These are phyloP conservation scores for Poeciliopsis occidentalis DNA, from an alignment of 2,113 vertebrate genomes.

Conservation along the genomic window DNA sequence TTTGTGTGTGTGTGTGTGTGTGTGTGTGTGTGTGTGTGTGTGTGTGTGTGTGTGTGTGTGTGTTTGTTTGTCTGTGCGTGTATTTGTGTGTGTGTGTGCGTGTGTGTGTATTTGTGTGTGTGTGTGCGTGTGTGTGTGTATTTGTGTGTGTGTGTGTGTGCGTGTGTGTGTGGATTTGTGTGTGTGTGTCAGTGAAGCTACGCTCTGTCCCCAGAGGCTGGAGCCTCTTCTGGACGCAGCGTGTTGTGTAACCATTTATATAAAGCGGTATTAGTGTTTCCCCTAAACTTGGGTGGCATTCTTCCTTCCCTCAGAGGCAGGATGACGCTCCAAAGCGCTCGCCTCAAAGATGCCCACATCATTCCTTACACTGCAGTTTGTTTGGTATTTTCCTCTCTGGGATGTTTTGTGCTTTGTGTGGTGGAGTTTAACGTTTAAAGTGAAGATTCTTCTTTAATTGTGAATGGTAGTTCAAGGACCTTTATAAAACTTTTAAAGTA, in stretches of 20 bases:
- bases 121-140: constrained; percentile 42
- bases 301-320: constrained; percentile 37
- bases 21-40: constrained; percentile 20
- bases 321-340: constrained; percentile 15
- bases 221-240: constrained; percentile 37
- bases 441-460: constrained; percentile 3
- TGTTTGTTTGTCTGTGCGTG: no score
- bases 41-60: constrained; percentile 29
- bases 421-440: not conserved
- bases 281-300: constrained; percentile 54
- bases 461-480: constrained; percentile 5
- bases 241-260: constrained; percentile 65
- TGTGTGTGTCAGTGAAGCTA: constrained; percentile 21
- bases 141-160: not conserved
- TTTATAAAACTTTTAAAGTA: constrained; percentile 22
- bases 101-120: constrained; percentile 38
- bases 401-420: not conserved
- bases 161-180: no score
- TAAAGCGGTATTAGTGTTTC: constrained; percentile 69
- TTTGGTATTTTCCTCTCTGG: not conserved
- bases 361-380: constrained; percentile 4
- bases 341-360: constrained; percentile 33
- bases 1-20: not conserved
- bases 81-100: no score
- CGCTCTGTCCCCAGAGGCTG: not conserved